Percentiles rank a stretch among this genome's conserved stretches.
Evolutionary conservation across 1,140 invertebrate genomes (phyloP).

Genomic region (Apocrypta bakeri): DNA sequence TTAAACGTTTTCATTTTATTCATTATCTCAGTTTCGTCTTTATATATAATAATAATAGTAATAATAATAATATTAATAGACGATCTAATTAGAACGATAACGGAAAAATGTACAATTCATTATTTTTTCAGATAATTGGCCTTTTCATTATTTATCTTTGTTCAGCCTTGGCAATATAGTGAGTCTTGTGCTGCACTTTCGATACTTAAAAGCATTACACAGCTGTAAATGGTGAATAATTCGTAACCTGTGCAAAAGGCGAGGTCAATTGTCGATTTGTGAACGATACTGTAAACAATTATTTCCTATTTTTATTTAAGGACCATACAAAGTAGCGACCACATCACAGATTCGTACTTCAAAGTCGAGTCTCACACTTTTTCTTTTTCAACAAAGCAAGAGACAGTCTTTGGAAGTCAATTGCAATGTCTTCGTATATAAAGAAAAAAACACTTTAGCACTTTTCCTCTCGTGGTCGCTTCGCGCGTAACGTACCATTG

Average conservation of each 20-base stretch:
- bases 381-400: constrained; percentile 40
- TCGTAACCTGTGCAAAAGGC: constrained; percentile 50
- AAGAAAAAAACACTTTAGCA: constrained; percentile 48
- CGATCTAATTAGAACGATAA: constrained; percentile 51
- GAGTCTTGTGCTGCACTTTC: constrained; percentile 48
- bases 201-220: constrained; percentile 50
- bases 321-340: constrained; percentile 48
- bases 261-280: constrained; percentile 50
- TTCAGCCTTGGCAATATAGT: constrained; percentile 51
- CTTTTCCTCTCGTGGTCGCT: constrained; percentile 36
- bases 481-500: constrained; percentile 44
- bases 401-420: constrained; percentile 51
- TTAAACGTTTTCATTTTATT: constrained; percentile 49
- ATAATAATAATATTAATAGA: constrained; percentile 51
- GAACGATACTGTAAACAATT: constrained; percentile 48
- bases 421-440: constrained; percentile 36
- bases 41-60: constrained; percentile 50
- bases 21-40: constrained; percentile 49
- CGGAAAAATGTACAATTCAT: constrained; percentile 52
- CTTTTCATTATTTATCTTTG: constrained; percentile 42
- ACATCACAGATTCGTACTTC: constrained; percentile 46
- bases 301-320: constrained; percentile 49
- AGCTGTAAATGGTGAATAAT: constrained; percentile 51
- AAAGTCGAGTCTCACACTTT: constrained; percentile 32
- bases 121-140: constrained; percentile 47